phyloP scores from a whole-genome alignment of 2,888 invertebrate genomes.

The Dryobota labecula region DNA sequence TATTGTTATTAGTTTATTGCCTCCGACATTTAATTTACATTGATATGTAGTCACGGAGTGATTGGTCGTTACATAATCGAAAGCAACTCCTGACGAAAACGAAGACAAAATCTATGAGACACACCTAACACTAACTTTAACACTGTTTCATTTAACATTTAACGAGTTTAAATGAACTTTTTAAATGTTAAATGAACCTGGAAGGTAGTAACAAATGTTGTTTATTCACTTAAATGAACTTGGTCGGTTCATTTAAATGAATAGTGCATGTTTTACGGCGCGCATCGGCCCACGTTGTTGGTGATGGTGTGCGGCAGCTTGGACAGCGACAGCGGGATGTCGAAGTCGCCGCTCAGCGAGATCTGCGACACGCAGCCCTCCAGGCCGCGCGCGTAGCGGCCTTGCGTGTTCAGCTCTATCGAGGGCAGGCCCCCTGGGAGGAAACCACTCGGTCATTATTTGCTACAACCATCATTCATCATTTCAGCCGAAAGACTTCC shows the following conservation, averaged over 20 bases:
- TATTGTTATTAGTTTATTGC: conserved; percentile 81
- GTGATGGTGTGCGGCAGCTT: conserved; percentile 92
- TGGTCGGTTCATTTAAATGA: conserved; percentile 65
- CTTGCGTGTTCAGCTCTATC: conserved; percentile 92
- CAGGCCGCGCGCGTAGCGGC: conserved; percentile 94
- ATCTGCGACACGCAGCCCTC: conserved; percentile 96
- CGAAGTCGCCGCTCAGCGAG: conserved; percentile 94
- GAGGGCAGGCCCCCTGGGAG: conserved; percentile 95
- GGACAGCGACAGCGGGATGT: conserved; percentile 92
- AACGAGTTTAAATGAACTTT: conserved; percentile 56
- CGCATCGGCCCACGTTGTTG: conserved; percentile 87
- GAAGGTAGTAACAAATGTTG: conserved; percentile 55
- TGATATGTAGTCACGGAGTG: conserved; percentile 87
- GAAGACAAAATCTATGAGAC: conserved; percentile 63
- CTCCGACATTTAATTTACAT: conserved; percentile 80
- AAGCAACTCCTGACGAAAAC: conserved; percentile 59
- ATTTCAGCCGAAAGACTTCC: too few relatives aligned
- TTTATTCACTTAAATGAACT: conserved; percentile 70
- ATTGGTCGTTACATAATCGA: conserved; percentile 70
- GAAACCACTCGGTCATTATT: too few relatives aligned
- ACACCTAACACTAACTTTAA: conserved; percentile 68
- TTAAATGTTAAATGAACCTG: conserved; percentile 42
- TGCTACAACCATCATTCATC: too few relatives aligned
- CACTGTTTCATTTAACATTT: conserved; percentile 63
- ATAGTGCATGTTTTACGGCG: conserved; percentile 78